A percentile compares a stretch with the other conserved stretches of the same genome.
Conservation (phyloP, 1,140 invertebrate genomes). For the Rhagoletis pomonella region DNA sequence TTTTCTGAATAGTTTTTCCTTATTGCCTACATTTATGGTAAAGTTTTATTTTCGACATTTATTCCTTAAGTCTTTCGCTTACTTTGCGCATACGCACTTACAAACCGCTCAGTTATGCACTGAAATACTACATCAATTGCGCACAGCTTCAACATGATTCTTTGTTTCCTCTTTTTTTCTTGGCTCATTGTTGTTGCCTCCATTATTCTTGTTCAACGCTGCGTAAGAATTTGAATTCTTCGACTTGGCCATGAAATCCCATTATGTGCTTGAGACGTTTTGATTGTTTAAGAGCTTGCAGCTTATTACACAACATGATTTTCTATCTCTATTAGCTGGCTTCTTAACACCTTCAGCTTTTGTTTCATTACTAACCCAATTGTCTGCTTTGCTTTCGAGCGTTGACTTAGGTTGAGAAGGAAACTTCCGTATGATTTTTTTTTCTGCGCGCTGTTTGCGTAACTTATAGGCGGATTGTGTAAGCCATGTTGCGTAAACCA, state of each 20-base stretch:
- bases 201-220: conserved; percentile 14
- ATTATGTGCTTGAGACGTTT: conserved; percentile 5
- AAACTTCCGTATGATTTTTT: conserved; percentile 25
- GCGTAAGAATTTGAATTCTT: background rate
- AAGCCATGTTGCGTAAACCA: background rate
- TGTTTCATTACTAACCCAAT: background rate
- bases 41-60: background rate
- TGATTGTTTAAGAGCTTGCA: background rate
- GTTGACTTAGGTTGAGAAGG: background rate
- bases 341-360: background rate
- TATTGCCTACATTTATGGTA: background rate
- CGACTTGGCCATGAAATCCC: conserved; percentile 20
- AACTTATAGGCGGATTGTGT: background rate
- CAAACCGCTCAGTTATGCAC: background rate
- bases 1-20: background rate
- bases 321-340: background rate
- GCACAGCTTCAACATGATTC: background rate
- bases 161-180: background rate
- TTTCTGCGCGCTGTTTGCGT: background rate
- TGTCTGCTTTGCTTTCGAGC: background rate
- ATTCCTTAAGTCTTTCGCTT: background rate
- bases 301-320: background rate
- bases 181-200: background rate
- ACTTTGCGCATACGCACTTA: background rate
- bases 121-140: background rate